Conservation (phyloP, 2,113 vertebrate species). For the Sapayoa aenigma region DNA sequence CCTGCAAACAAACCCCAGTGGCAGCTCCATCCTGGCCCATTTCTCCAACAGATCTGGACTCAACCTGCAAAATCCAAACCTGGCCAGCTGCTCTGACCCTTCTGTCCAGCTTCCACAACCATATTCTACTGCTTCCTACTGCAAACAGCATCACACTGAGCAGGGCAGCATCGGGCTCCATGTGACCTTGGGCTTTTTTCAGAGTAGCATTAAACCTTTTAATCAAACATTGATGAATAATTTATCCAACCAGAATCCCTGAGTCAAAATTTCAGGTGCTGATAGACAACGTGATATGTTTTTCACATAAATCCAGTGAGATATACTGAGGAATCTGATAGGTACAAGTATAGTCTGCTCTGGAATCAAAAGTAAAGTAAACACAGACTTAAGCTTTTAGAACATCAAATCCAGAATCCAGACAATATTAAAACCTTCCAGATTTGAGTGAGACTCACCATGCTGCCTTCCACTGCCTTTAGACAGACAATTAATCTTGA, state of each 20-base stretch:
- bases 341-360: neutral
- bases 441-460: neutral
- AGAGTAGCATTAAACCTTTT: neutral
- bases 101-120: neutral
- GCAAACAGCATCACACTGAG: neutral
- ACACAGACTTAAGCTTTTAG: neutral
- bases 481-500: slow-evolving; percentile 20
- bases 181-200: neutral
- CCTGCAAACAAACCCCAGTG: neutral
- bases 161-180: neutral
- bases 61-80: neutral
- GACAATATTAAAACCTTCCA: neutral
- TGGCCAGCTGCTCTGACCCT: neutral
- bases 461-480: neutral
- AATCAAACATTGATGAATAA: neutral
- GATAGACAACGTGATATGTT: neutral
- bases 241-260: neutral
- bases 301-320: neutral
- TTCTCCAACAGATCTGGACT: neutral
- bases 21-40: neutral
- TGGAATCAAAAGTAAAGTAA: neutral
- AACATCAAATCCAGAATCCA: neutral
- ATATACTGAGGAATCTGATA: neutral
- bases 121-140: neutral
- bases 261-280: neutral